Base-by-base conservation (phyloP, 2,888 invertebrate species). In the Melanchra persicariae region DNA sequence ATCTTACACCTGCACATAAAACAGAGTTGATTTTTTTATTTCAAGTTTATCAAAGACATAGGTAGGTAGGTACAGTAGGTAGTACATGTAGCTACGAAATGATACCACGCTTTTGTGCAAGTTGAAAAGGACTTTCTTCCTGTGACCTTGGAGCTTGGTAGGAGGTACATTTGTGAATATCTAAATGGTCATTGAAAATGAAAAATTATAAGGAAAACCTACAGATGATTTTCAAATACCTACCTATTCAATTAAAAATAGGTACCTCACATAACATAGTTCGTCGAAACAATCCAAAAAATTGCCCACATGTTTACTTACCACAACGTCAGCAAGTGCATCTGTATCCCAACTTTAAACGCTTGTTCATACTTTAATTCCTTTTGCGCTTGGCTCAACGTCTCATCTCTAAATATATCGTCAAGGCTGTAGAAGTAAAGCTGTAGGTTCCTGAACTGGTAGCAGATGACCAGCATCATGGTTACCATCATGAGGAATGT, bases 341-440 rank as follows among this genome's bases (percentile, higher is more conserved):
- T 66, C 65, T 88, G 81, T 26, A 93, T 88, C 7, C 93, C 93
- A 64, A 85, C 43, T 82, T 85, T 91, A 37, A 93, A 76, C 0
- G 81, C 85, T 1, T 83, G 43, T 66, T 90, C 90, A 72, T 89
- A 93, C 26, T 86, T 79, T 1, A 34, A 24, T 70, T 93, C 91
- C 34, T 86, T 88, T 24, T 87, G 79, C 0, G 15, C 9, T 17
- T 89, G 90, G 43, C 69, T 72, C 22, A 77, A 26, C 45, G 71
- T 58, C 22, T 7, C 51, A 26, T 82, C 73, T 8, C 22, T 22
- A 12, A 71, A 74, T 45, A 71, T 64, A 22, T 71, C 49, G 26
- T 76, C 69, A 5, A 88, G 76, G 8, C 69, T 75, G 43, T 70
- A 69, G 57, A 89, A 89, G 54, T 89, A 90, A 12, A 64, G 77